Evolutionary conservation across 1,140 invertebrate species (phyloP).

Genomic region (Drosophila kepulauana): DNA sequence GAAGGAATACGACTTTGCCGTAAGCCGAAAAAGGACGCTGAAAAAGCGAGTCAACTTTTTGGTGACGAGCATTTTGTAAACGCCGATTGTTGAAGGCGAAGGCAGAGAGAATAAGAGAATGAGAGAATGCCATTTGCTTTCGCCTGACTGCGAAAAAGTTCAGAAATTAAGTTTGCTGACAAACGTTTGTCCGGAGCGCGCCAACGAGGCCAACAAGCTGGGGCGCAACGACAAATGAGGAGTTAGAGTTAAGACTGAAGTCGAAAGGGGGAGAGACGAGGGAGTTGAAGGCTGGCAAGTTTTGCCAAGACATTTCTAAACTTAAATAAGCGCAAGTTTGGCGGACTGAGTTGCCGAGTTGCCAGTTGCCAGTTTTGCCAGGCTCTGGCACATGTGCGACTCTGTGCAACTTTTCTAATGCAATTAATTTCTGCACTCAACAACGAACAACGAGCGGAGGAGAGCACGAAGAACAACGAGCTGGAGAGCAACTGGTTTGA

Average conservation of each 20-base stretch:
- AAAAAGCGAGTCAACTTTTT: constrained; percentile 55
- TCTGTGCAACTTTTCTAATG: constrained; percentile 79
- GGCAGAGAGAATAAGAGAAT: background rate
- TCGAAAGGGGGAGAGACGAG: background rate
- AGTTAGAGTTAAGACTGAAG: background rate
- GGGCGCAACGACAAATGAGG: constrained; percentile 11
- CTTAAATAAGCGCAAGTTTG: constrained; percentile 80
- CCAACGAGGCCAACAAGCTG: constrained; percentile 5
- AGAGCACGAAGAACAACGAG: constrained; percentile 4
- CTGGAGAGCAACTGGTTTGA: background rate
- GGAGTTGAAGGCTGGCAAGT: constrained; percentile 34
- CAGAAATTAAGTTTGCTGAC: constrained; percentile 83
- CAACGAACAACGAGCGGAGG: constrained; percentile 49
- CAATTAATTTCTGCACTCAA: constrained; percentile 83
- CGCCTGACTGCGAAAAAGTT: constrained; percentile 65
- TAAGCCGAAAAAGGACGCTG: constrained; percentile 37
- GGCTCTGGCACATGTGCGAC: constrained; percentile 70
- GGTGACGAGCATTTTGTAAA: constrained; percentile 75
- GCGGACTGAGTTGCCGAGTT: constrained; percentile 42
- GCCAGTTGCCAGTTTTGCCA: constrained; percentile 16
- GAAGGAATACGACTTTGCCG: background rate
- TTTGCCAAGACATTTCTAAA: constrained; percentile 79
- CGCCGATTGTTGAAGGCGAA: constrained; percentile 35
- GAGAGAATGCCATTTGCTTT: constrained; percentile 67
- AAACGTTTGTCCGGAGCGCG: constrained; percentile 68